Evolutionary conservation across 2,888 invertebrate species (phyloP).

Genomic region (Sesia bembeciformis): DNA sequence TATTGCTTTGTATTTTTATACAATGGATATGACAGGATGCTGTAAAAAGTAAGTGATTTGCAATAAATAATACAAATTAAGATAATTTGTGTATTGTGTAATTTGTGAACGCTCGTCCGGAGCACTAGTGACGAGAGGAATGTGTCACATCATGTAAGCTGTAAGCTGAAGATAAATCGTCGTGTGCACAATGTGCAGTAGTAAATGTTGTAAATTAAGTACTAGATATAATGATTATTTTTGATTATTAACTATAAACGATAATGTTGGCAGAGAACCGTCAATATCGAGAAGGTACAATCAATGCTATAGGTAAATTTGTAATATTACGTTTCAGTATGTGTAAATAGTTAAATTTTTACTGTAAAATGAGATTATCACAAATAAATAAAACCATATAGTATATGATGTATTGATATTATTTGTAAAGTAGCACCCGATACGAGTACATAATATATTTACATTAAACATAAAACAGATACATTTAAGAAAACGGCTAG

Average conservation of each 20-base stretch:
- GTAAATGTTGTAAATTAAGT: constrained; percentile 44
- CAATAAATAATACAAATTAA: neutral
- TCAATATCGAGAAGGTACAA: constrained; percentile 65
- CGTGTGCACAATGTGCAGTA: constrained; percentile 53
- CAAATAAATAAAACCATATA: constrained; percentile 50
- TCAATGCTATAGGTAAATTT: constrained; percentile 47
- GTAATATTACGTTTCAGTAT: constrained; percentile 31
- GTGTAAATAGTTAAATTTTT: constrained; percentile 68
- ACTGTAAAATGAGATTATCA: constrained; percentile 71
- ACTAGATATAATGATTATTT: constrained; percentile 32
- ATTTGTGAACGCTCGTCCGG: constrained; percentile 12
- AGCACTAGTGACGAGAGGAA: too few relatives aligned
- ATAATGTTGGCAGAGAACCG: constrained; percentile 40
- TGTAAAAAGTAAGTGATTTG: constrained; percentile 1
- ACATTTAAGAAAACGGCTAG: too few relatives aligned
- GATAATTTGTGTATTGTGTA: constrained; percentile 16
- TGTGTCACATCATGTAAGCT: too few relatives aligned
- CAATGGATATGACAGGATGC: constrained; percentile 1
- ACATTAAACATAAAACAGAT: too few relatives aligned
- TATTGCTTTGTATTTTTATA: constrained; percentile 5
- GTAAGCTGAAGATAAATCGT: too few relatives aligned
- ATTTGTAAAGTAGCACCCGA: too few relatives aligned
- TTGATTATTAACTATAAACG: constrained; percentile 60
- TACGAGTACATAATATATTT: too few relatives aligned
- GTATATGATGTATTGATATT: neutral